phyloP scores from a whole-genome alignment of 2,797 vertebrate species.

The Mus minutoides region DNA sequence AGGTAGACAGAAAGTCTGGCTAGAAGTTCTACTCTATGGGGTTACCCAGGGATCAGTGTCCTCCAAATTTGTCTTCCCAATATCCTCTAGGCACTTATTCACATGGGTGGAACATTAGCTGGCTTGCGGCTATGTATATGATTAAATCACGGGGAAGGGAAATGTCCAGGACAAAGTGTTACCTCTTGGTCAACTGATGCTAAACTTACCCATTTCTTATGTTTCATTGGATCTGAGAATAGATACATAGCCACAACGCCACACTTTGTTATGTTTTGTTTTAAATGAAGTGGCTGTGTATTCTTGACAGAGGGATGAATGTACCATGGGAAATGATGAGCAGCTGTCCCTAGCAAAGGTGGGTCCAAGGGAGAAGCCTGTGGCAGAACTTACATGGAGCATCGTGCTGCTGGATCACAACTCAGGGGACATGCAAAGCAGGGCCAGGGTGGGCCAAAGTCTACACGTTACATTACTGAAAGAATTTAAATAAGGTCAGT shows the following conservation, averaged over 20 bases:
- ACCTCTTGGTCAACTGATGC: neutral
- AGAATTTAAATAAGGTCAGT: neutral
- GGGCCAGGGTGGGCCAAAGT: neutral
- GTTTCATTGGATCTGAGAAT: neutral
- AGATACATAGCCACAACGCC: neutral
- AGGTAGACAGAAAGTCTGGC: neutral
- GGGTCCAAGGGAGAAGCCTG: neutral
- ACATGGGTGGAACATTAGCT: neutral
- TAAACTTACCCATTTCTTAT: neutral
- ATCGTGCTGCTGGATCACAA: neutral
- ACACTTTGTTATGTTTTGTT: neutral
- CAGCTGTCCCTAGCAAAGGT: neutral
- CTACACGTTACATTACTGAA: neutral
- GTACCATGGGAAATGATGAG: neutral
- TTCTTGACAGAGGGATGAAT: neutral
- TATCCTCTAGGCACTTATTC: neutral
- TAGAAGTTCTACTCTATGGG: neutral
- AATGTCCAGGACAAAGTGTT: neutral
- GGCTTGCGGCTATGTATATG: neutral
- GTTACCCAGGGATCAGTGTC: neutral
- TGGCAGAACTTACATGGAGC: fast-evolving
- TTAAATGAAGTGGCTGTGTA: neutral
- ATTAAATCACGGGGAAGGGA: neutral
- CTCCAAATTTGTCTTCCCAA: neutral
- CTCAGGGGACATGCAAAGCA: neutral